Conservation (phyloP, 2,888 invertebrate genomes). For the Oligia latruncula region DNA sequence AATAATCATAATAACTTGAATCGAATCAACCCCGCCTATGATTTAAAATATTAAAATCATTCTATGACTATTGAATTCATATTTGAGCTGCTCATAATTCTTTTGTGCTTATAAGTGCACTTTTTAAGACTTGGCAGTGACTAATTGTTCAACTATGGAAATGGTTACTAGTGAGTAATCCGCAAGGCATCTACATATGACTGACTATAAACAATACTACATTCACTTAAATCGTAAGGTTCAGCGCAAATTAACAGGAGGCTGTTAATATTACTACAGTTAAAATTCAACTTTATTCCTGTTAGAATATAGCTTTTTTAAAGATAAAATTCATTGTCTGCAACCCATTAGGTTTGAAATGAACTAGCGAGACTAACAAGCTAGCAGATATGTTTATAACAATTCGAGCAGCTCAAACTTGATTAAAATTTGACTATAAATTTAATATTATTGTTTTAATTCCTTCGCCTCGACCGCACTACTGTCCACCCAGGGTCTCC, state of each 20-base stretch:
- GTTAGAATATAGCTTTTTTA: neutral
- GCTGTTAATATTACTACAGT: neutral
- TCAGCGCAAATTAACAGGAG: neutral
- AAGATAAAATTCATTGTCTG: neutral
- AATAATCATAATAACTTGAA: constrained; percentile 8
- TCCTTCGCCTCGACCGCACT: constrained; percentile 89
- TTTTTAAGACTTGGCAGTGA: neutral
- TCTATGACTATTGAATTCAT: constrained; percentile 19
- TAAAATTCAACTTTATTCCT: neutral
- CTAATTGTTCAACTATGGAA: neutral
- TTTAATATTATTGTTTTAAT: constrained; percentile 75
- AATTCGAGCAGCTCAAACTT: constrained; percentile 53
- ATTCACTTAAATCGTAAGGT: neutral
- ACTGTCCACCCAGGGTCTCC: constrained; percentile 93
- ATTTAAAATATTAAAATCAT: constrained; percentile 36
- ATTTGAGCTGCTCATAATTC: constrained; percentile 50
- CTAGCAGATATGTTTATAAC: constrained; percentile 43
- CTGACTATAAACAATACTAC: constrained; percentile 2
- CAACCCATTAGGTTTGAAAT: neutral
- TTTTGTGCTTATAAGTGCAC: constrained; percentile 5
- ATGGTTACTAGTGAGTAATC: neutral
- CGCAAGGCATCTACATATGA: neutral
- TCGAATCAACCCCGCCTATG: constrained; percentile 43
- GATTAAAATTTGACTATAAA: constrained; percentile 31
- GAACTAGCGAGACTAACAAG: constrained; percentile 6